Conservation (phyloP, 1,140 invertebrate species). For the Pectinophora gossypiella region DNA sequence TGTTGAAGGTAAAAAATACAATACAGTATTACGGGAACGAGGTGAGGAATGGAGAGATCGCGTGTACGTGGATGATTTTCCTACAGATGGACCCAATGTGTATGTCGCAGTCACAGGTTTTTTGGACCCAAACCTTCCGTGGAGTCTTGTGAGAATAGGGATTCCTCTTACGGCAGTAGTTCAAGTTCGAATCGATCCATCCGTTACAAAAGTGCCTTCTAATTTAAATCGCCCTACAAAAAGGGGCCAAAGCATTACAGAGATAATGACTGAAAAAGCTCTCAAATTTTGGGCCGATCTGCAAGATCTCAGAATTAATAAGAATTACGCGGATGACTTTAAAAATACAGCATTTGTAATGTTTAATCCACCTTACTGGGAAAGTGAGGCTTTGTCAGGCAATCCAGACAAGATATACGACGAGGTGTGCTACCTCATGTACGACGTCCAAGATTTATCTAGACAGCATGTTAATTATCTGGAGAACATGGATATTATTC, state of each 20-base stretch:
- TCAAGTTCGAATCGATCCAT: conserved; percentile 45
- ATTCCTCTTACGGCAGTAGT: conserved; percentile 71
- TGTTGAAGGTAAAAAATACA: conserved; percentile 61
- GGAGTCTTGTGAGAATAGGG: conserved; percentile 60
- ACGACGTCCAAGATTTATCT: conserved; percentile 73
- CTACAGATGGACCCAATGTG: conserved; percentile 71
- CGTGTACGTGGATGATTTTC: conserved; percentile 72
- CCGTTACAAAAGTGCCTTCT: conserved; percentile 22
- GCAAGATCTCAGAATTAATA: conserved; percentile 44
- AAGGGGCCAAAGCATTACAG: conserved; percentile 50
- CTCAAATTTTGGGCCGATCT: conserved; percentile 57
- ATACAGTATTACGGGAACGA: conserved; percentile 64
- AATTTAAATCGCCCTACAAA: conserved; percentile 27
- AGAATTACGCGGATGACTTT: conserved; percentile 34
- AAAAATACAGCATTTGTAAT: conserved; percentile 67
- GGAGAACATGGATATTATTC: conserved; percentile 63
- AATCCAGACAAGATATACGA: conserved; percentile 67
- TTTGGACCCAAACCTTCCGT: conserved; percentile 59
- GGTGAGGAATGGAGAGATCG: conserved; percentile 76
- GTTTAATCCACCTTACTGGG: conserved; percentile 57
- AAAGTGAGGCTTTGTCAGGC: conserved; percentile 38
- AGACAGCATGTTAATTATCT: conserved; percentile 69
- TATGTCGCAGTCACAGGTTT: conserved; percentile 76
- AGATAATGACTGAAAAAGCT: conserved; percentile 42
- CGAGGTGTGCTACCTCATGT: conserved; percentile 68